Evolutionary conservation across 2,797 vertebrate genomes (phyloP).

Genomic region (Sandelia bainsii): DNA sequence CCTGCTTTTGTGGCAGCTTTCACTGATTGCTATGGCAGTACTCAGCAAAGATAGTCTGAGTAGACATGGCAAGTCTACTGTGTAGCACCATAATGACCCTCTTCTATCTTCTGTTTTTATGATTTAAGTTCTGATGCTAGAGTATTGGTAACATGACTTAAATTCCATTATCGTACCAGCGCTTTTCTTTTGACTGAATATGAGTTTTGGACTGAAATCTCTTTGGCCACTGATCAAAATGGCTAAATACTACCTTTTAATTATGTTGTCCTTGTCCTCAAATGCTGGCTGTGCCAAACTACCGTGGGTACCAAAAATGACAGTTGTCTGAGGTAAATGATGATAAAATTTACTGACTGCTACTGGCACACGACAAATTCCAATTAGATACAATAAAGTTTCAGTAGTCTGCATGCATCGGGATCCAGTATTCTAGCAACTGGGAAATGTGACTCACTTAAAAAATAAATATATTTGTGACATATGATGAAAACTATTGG

Average conservation of each 20-base stretch:
- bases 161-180: neutral
- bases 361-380: neutral
- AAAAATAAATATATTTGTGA: too few species aligned
- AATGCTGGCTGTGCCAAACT: neutral
- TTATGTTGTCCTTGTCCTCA: neutral
- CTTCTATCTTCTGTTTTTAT: neutral
- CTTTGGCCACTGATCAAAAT: neutral
- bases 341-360: neutral
- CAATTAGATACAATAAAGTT: neutral
- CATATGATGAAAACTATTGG: too few species aligned
- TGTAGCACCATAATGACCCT: slow-evolving; percentile 5
- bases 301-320: neutral
- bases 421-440: neutral
- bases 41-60: neutral
- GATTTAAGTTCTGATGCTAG: neutral
- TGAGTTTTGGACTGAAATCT: neutral
- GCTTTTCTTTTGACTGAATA: neutral
- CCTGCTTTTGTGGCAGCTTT: slow-evolving; percentile 5
- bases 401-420: neutral
- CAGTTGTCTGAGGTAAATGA: slow-evolving; percentile 2
- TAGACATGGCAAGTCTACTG: neutral
- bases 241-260: neutral
- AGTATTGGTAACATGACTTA: neutral
- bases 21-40: slow-evolving; percentile 1
- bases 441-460: neutral